Evolutionary conservation across 37 sponge, comb jelly and placozoan species (phyloP).

Genomic region (Halisarca cf. caerulea): DNA sequence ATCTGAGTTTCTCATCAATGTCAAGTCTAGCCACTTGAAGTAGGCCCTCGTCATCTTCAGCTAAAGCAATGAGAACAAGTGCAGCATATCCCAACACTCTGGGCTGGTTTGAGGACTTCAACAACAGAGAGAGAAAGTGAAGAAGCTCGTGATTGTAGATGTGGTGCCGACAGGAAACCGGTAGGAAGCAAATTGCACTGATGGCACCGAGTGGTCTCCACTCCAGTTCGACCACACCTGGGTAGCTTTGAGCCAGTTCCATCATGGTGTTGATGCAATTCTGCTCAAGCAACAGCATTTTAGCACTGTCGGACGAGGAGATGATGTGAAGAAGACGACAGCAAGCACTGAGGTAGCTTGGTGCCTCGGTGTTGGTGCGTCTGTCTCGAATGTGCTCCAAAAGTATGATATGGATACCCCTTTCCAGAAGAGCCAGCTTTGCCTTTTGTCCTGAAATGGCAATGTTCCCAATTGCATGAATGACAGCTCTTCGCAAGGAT

Average conservation of each 20-base stretch:
- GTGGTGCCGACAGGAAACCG: conserved; percentile 50
- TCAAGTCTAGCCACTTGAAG: conserved; percentile 28
- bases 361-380: not conserved
- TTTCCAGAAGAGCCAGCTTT: conserved; percentile 52
- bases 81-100: conserved; percentile 66
- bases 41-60: conserved; percentile 55
- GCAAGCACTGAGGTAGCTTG: conserved; percentile 57
- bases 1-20: conserved; percentile 10
- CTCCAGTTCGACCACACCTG: conserved; percentile 42
- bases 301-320: conserved; percentile 69
- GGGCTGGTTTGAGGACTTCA: conserved; percentile 34
- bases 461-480: conserved; percentile 81
- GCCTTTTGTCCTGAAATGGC: conserved; percentile 66
- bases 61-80: conserved; percentile 56
- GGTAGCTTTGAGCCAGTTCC: conserved; percentile 17
- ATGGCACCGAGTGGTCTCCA: conserved; percentile 75
- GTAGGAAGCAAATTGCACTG: conserved; percentile 72
- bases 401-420: conserved; percentile 37
- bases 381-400: conserved; percentile 2
- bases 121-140: conserved; percentile 20
- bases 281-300: conserved; percentile 53
- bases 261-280: conserved; percentile 54
- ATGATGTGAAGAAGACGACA: conserved; percentile 81
- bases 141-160: conserved; percentile 47
- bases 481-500: conserved; percentile 19